phyloP scores from a whole-genome alignment of 2,888 invertebrate genomes.

The Cataglyphis albicans region DNA sequence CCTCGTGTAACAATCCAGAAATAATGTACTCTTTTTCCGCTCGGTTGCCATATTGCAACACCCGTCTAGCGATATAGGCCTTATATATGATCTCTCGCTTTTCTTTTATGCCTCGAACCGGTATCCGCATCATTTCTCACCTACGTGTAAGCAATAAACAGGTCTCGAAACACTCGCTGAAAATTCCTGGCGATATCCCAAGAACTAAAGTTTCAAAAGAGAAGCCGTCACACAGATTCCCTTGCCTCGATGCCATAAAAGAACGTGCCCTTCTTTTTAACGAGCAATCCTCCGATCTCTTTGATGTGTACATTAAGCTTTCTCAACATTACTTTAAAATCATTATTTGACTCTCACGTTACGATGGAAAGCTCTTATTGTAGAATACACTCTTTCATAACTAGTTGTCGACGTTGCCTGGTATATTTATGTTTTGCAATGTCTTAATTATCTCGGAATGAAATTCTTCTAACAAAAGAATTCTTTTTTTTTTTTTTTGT shows the following conservation, averaged over 20 bases:
- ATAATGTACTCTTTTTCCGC: slow-evolving; percentile 63
- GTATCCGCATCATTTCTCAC: slow-evolving; percentile 68
- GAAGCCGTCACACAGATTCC: slow-evolving; percentile 38
- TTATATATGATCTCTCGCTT: slow-evolving; percentile 70
- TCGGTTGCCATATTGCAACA: slow-evolving; percentile 28
- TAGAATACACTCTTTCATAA: slow-evolving; percentile 4
- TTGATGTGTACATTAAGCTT: slow-evolving; percentile 39
- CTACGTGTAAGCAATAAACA: slow-evolving; percentile 73
- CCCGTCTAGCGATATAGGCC: slow-evolving; percentile 50
- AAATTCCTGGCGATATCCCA: slow-evolving; percentile 65
- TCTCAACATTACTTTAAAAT: slow-evolving; percentile 31
- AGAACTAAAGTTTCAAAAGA: slow-evolving; percentile 45
- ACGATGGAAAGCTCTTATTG: slow-evolving; percentile 16
- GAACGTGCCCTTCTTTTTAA: slow-evolving; percentile 20
- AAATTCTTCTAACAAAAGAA: background rate
- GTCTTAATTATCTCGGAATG: slow-evolving; percentile 15
- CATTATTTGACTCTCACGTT: background rate
- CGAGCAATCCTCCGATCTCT: background rate
- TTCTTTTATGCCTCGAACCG: slow-evolving; percentile 67
- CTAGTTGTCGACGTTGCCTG: background rate
- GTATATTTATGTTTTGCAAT: background rate
- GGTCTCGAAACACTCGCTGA: slow-evolving; percentile 69
- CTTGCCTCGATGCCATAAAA: slow-evolving; percentile 34
- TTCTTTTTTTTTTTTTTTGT: background rate
- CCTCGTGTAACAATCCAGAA: slow-evolving; percentile 19